Percentiles rank a stretch among this genome's conserved stretches.
Evolutionary conservation across 2,888 invertebrate genomes (phyloP).

Genomic region (Mayetiola destructor): DNA sequence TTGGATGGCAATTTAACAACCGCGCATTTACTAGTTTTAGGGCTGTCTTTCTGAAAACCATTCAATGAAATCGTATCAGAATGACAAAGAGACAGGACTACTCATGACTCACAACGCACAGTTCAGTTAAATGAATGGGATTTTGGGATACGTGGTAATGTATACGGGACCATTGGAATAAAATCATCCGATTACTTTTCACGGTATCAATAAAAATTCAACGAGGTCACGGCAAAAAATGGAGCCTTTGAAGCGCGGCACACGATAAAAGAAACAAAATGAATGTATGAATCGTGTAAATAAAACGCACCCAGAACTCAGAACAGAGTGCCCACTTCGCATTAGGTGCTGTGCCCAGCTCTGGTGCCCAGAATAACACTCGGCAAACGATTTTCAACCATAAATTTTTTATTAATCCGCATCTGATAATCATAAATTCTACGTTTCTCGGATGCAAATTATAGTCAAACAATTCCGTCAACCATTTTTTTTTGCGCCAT

Average conservation of each 20-base stretch:
- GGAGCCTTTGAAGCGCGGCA: background rate
- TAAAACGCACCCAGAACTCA: too few species aligned
- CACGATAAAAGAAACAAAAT: background rate
- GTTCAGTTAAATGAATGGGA: constrained; percentile 1
- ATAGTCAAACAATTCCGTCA: too few species aligned
- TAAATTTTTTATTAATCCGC: constrained; percentile 11
- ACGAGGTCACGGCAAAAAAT: background rate
- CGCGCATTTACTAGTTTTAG: background rate
- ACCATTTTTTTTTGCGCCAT: too few species aligned
- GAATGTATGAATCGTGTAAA: background rate
- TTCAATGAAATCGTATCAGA: too few species aligned
- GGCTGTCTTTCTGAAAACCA: too few species aligned
- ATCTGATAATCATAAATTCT: constrained; percentile 13
- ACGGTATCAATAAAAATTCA: constrained; percentile 3
- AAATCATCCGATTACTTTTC: constrained; percentile 5
- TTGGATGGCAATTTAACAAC: too few species aligned
- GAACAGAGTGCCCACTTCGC: too few species aligned
- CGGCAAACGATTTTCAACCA: background rate
- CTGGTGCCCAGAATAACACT: too few species aligned
- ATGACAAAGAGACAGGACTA: too few species aligned
- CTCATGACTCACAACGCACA: too few species aligned
- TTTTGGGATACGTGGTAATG: background rate
- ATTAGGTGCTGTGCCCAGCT: too few species aligned
- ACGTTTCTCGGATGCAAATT: constrained; percentile 4
- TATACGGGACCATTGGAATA: background rate